Percentiles rank a stretch among this genome's conserved stretches.
phyloP scores from a whole-genome alignment of 2,888 invertebrate species.

The Agrilus cyanescens region DNA sequence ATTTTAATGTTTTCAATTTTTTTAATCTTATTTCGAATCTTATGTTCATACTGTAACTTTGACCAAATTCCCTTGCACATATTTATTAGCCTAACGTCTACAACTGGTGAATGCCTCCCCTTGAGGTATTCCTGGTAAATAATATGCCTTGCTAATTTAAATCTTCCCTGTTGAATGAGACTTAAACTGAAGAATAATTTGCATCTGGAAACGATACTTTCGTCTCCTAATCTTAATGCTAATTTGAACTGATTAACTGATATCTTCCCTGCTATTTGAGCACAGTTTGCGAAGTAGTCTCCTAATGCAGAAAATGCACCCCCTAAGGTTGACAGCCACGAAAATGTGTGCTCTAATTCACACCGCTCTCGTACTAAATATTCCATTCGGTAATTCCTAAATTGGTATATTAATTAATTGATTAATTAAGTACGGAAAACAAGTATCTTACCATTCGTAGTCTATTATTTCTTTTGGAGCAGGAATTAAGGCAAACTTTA shows the following conservation, averaged over 20 bases:
- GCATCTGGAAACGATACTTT: slow-evolving; percentile 68
- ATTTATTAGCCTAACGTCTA: slow-evolving; percentile 54
- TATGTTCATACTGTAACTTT: slow-evolving; percentile 53
- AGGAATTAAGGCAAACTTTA: slow-evolving; percentile 39
- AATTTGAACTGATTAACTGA: slow-evolving; percentile 73
- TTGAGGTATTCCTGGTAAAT: slow-evolving; percentile 43
- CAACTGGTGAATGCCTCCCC: slow-evolving; percentile 27
- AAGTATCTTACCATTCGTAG: slow-evolving; percentile 49
- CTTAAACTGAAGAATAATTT: slow-evolving; percentile 79
- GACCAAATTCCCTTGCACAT: slow-evolving; percentile 87
- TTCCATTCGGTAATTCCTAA: slow-evolving; percentile 41
- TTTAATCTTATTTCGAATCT: slow-evolving; percentile 20
- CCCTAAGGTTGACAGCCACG: slow-evolving; percentile 92
- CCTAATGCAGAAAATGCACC: slow-evolving; percentile 94
- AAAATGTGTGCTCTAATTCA: slow-evolving; percentile 75
- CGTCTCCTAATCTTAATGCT: slow-evolving; percentile 72
- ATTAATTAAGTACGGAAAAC: background rate
- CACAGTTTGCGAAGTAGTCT: slow-evolving; percentile 70
- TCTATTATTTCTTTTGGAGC: slow-evolving; percentile 54
- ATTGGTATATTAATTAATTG: too few species aligned
- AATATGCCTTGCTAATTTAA: slow-evolving; percentile 50
- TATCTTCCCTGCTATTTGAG: slow-evolving; percentile 78
- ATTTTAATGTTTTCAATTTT: slow-evolving; percentile 5
- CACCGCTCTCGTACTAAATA: slow-evolving; percentile 47
- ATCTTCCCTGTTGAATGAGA: slow-evolving; percentile 67